Conservation (phyloP, 1,140 invertebrate species). For the Platyscapa corneri region DNA sequence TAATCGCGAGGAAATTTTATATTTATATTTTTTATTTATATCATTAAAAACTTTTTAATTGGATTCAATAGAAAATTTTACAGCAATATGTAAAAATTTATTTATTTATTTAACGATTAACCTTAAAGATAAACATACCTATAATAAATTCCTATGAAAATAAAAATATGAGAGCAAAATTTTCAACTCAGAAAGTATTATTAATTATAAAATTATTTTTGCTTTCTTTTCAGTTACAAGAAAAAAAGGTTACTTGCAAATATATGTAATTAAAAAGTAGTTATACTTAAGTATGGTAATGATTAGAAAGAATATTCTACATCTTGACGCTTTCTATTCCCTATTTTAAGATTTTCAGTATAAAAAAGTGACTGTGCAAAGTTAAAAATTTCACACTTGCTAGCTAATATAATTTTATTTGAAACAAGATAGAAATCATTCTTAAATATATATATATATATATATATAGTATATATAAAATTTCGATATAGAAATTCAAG, state of each 20-base stretch:
- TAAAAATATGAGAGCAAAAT: background rate
- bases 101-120: no score
- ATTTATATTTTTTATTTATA: background rate
- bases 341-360: background rate
- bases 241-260: background rate
- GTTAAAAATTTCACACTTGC: constrained; percentile 8
- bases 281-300: background rate
- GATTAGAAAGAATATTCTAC: background rate
- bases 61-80: no score
- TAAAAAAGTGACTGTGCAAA: constrained; percentile 7
- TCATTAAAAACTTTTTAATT: background rate
- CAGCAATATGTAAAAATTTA: no score
- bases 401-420: constrained; percentile 25
- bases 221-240: background rate
- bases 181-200: background rate
- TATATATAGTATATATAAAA: background rate
- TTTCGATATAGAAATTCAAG: background rate
- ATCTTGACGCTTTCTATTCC: background rate
- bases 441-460: no score
- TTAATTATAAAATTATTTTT: background rate
- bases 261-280: background rate
- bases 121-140: background rate
- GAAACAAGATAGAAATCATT: background rate
- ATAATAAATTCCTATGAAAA: background rate
- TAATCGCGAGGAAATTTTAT: no score